A percentile compares a stretch with the other conserved stretches of the same genome.
Conservation (phyloP, 37 sponge, comb jelly and placozoan species). For the Cladorhizidae sp. region DNA sequence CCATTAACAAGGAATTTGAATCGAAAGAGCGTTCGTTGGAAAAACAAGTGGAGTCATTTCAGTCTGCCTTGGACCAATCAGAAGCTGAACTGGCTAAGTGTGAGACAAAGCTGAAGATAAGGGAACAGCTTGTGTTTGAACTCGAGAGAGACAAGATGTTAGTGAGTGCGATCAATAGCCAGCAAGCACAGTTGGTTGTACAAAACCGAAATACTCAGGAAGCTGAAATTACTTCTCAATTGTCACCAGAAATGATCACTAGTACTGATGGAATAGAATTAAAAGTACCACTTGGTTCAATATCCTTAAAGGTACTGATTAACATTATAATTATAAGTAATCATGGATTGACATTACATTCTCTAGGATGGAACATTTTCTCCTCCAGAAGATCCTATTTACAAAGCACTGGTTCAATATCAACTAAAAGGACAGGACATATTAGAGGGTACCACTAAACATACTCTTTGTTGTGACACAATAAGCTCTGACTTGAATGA, state of each 20-base stretch:
- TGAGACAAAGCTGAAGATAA: slow-evolving; percentile 5
- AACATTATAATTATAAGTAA: too few relatives aligned
- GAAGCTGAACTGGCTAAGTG: background rate
- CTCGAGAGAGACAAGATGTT: background rate
- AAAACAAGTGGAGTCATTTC: slow-evolving; percentile 6
- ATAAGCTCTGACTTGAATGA: too few relatives aligned
- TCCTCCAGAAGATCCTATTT: too few relatives aligned
- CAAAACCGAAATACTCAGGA: background rate
- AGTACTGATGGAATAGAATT: background rate
- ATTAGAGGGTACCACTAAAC: too few relatives aligned
- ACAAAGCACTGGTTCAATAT: too few relatives aligned
- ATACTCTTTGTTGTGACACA: too few relatives aligned
- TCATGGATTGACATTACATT: too few relatives aligned
- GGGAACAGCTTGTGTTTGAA: background rate
- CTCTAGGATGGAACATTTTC: too few relatives aligned
- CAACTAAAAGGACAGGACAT: too few relatives aligned
- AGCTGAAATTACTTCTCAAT: background rate
- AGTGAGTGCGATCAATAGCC: background rate
- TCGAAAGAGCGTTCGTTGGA: background rate
- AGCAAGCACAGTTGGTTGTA: background rate
- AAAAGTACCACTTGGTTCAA: background rate
- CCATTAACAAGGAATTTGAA: background rate
- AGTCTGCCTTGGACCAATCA: slow-evolving; percentile 16
- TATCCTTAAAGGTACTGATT: background rate
- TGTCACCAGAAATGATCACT: background rate